Evolutionary conservation across 2,797 vertebrate genomes (phyloP).

Genomic region (Cacajao melanocephalus): DNA sequence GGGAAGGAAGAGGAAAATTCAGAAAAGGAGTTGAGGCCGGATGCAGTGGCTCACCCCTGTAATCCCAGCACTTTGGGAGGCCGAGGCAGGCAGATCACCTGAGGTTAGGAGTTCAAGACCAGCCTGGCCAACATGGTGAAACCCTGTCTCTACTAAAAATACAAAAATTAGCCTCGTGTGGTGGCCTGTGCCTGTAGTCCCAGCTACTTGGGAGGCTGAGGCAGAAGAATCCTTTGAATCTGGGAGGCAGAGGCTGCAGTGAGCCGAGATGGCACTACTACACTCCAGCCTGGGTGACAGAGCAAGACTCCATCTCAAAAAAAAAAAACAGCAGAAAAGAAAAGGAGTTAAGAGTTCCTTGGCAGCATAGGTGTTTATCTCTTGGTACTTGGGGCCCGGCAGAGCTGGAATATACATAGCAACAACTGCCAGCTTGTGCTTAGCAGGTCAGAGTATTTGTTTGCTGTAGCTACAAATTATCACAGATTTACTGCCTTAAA

Average conservation of each 20-base stretch:
- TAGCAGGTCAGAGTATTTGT: background rate
- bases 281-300: background rate
- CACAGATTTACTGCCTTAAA: background rate
- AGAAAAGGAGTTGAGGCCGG: background rate
- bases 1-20: background rate
- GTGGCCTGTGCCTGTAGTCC: background rate
- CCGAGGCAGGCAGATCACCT: background rate
- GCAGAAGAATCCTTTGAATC: background rate
- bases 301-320: background rate
- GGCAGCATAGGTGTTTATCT: background rate
- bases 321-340: background rate
- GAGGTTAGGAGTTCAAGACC: background rate
- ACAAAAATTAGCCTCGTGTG: background rate
- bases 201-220: background rate
- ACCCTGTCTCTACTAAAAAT: background rate
- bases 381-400: background rate
- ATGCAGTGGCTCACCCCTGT: background rate
- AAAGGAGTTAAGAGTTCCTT: background rate
- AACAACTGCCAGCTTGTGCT: too few relatives aligned
- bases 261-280: background rate
- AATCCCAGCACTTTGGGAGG: background rate
- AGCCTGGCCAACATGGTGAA: background rate
- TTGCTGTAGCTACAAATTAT: background rate
- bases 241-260: background rate
- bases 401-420: background rate